Base-by-base conservation (phyloP, 2,888 invertebrate species). In the Drosophila subsilvestris region DNA sequence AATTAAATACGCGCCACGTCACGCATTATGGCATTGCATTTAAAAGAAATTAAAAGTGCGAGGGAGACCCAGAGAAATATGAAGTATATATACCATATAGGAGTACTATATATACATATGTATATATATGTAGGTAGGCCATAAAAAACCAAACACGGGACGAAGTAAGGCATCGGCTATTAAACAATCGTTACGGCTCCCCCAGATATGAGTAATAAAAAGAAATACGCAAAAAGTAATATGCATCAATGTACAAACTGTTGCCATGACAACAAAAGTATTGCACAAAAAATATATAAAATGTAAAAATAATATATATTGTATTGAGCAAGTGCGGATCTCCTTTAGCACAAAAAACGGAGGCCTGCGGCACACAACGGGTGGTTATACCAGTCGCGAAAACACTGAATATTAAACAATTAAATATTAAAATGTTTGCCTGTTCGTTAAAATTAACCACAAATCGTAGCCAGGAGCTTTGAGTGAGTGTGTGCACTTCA, bases 141-240 rank as follows among this genome's bases (percentile, higher is more conserved):
- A 78, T 81, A 78, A 81, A 84, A 78, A 37, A 37, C 2, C 37
- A 37, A 14, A 37, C 37, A 63, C 45, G 47, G 44, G 62, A 22
- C 53, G 55, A 68, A 73, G 66, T 47, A 66, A 75, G 55, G 74
- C 74, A 68, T 55, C 54, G 70, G 74, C 78, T 80, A 76, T 85
- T 76, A 82, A 81, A 81, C 74, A 85, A 78, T 76, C 80, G 82
- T 82, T 80, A 80, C 66, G 63, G 51, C 74, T 56, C 56, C 61
- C 71, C 61, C 74, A 79, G 76, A 85, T 82, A 78, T 68, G 76
- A 59, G 74, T 65, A 63, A 74, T 85, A 77, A 63, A 62, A 66
- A 60, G 48, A 42, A 17, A 22, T n/a, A 29, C 27, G 44, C 17
- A 51, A n/a, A 51, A 56, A 70, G 62, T 60, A 68, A 50, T 68